Evolutionary conservation across 1,140 invertebrate genomes (phyloP), one percentile per base, ranked within the genome.

Genomic region (Bombus difficillimus): DNA sequence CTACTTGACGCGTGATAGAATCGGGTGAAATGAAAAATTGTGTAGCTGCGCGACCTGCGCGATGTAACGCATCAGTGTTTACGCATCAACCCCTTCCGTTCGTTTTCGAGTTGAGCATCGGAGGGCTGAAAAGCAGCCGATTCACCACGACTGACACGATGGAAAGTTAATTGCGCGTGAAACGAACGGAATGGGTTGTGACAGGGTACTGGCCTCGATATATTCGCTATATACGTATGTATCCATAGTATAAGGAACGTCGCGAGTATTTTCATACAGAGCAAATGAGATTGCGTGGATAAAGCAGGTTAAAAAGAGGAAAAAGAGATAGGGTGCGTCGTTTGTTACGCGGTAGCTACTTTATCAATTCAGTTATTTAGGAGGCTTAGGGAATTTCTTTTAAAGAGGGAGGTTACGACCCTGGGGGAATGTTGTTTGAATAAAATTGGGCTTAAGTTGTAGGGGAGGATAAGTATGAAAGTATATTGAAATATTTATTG

Each of bases 111-210:
- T 28, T 37, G 83, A 59, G 25, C 34, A 25, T 41, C 62, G 32
- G n/a, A 15, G 25, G 32, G 9, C 25, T 72, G 34, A 57, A 81
- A 81, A 85, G 32, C 34, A 69, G 8, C 68, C 59, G 41, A 80
- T 34, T 43, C 68, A 32, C 25, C 12, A 25, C 4, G 68, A n/a
- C 13, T 41, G 59, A 34, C 57, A 25, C 43, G 74, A 66, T 78
- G 47, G 62, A 59, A 77, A 81, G 43, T 85, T 85, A 85, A 85
- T 85, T 85, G 79, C 71, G 74, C 69, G 59, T 34, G 79, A 85
- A 81, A 81, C 83, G 57, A 68, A 32, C 28, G 62, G 13, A 41
- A 64, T 57, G 39, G 41, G 0, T 15, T 12, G 57, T 59, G 53
- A 76, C 53, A n/a, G 25, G 25, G 1, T 25, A 37, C 28, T 41